These are phyloP conservation scores for Morus bassanus DNA, from an alignment of 2,797 vertebrate genomes.

Conservation along the genomic window DNA sequence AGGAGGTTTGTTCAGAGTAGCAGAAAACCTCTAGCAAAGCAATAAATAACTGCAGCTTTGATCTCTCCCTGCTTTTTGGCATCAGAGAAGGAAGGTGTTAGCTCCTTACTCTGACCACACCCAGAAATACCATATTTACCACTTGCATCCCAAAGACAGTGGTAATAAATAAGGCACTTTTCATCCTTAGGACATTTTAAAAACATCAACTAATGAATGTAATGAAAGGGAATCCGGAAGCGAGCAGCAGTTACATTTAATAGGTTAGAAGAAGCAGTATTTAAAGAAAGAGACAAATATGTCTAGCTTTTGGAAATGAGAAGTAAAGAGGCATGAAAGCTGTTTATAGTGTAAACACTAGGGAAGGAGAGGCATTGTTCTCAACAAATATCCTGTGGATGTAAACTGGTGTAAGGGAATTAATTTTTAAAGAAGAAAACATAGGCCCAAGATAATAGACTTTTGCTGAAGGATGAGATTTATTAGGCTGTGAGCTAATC, in stretches of 20 bases:
- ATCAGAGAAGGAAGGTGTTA: not conserved
- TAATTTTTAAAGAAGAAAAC: slow-evolving; percentile 44
- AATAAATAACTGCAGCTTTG: not conserved
- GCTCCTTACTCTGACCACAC: not conserved
- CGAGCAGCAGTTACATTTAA: not conserved
- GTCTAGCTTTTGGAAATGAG: not conserved
- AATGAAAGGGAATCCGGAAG: not conserved
- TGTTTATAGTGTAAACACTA: not conserved
- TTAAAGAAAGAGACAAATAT: not conserved
- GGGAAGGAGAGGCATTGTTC: slow-evolving; percentile 6
- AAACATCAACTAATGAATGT: not conserved
- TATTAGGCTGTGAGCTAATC: slow-evolving; percentile 48
- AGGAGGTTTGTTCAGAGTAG: not conserved
- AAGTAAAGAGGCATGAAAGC: not conserved
- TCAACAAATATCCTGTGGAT: not conserved
- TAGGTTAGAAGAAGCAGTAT: not conserved
- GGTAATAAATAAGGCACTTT: not conserved
- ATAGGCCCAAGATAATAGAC: not conserved
- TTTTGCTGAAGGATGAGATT: slow-evolving; percentile 40
- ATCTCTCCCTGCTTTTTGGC: not conserved
- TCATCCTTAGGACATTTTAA: not conserved
- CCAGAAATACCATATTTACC: not conserved
- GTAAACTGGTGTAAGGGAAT: not conserved
- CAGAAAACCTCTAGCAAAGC: not conserved
- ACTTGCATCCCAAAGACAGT: not conserved